Evolutionary conservation across 2,797 vertebrate genomes (phyloP).

Genomic region (Echeneis naucrates): DNA sequence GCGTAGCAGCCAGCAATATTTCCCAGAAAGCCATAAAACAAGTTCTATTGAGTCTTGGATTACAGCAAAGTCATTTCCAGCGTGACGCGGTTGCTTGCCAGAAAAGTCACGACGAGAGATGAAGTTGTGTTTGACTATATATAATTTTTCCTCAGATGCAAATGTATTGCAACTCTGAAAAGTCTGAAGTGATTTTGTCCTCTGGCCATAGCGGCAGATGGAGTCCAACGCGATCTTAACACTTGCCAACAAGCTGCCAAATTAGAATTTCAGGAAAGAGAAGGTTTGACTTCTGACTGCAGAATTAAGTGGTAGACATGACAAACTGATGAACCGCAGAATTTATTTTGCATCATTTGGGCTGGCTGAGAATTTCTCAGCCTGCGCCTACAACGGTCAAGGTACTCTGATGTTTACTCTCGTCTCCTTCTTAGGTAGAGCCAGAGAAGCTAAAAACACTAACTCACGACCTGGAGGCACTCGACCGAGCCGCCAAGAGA

Average conservation of each 20-base stretch:
- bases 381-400: slow-evolving; percentile 28
- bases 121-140: slow-evolving; percentile 7
- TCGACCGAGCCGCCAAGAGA: slow-evolving; percentile 92
- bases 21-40: neutral
- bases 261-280: slow-evolving; percentile 21
- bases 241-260: slow-evolving; percentile 25
- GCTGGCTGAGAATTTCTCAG: neutral
- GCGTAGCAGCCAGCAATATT: neutral
- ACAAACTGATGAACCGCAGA: neutral
- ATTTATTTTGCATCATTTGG: slow-evolving; percentile 1
- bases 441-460: slow-evolving; percentile 97
- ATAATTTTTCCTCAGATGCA: neutral
- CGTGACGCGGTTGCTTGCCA: neutral
- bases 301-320: slow-evolving; percentile 13
- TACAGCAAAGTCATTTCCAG: slow-evolving; percentile 1
- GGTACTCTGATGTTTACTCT: slow-evolving; percentile 49
- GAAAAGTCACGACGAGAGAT: neutral
- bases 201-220: slow-evolving; percentile 33
- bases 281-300: slow-evolving; percentile 6
- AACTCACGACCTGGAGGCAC: slow-evolving; percentile 96
- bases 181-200: slow-evolving; percentile 22
- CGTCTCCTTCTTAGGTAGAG: slow-evolving; percentile 89
- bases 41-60: neutral
- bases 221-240: slow-evolving; percentile 17
- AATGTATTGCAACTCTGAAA: neutral